Conservation (phyloP, 2,888 invertebrate species). For the Dione juno region DNA sequence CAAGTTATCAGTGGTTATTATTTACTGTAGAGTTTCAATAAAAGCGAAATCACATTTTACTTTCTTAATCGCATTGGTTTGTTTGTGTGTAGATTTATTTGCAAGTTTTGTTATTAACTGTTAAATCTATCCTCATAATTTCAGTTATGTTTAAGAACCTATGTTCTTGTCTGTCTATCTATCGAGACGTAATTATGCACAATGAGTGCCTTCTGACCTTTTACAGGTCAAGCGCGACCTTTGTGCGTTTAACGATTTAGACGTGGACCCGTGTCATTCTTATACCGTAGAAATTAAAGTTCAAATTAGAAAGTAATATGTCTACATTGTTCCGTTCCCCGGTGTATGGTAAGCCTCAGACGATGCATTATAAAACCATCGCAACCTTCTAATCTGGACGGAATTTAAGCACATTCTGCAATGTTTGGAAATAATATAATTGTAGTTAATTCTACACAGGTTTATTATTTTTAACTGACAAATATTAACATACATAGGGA, state of each 20-base stretch:
- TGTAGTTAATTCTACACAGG: constrained; percentile 24
- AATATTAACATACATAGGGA: background rate
- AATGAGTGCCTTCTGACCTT: constrained; percentile 65
- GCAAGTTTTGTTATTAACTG: background rate
- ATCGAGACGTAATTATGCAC: constrained; percentile 54
- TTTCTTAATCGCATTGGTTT: constrained; percentile 9
- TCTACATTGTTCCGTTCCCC: constrained; percentile 39
- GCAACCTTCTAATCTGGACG: constrained; percentile 41
- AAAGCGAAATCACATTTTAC: constrained; percentile 31
- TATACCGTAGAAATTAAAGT: constrained; percentile 22
- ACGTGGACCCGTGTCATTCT: constrained; percentile 7
- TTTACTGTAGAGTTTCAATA: constrained; percentile 45
- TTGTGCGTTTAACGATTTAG: constrained; percentile 45
- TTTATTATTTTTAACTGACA: background rate
- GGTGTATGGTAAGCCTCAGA: constrained; percentile 58
- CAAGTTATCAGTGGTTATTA: constrained; percentile 64
- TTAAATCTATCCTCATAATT: constrained; percentile 15
- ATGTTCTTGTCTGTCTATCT: no score
- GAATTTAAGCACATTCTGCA: constrained; percentile 37
- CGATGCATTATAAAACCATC: constrained; percentile 62
- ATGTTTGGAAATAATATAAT: constrained; percentile 32
- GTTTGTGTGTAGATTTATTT: constrained; percentile 11
- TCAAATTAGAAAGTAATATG: constrained; percentile 25
- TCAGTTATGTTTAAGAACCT: constrained; percentile 22
- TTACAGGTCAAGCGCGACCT: constrained; percentile 66